phyloP scores from a whole-genome alignment of 2,888 invertebrate species.

The Pterostichus niger region DNA sequence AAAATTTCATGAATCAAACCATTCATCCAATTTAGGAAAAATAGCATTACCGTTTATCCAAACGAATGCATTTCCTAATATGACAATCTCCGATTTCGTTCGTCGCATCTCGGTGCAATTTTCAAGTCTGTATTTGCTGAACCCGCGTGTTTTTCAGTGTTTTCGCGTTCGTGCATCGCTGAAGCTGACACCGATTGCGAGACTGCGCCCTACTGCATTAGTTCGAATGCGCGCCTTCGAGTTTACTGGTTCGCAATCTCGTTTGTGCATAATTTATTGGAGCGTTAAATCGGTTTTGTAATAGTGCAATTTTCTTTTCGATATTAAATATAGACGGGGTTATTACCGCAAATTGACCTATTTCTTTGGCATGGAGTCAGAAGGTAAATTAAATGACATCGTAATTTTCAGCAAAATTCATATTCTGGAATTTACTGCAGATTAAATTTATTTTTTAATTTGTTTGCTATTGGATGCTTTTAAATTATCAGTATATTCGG shows the following conservation, averaged over 20 bases:
- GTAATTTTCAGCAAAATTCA: background rate
- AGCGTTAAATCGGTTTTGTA: conserved; percentile 58
- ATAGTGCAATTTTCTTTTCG: conserved; percentile 60
- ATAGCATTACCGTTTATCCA: conserved; percentile 6
- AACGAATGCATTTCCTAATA: conserved; percentile 1
- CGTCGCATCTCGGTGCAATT: conserved; percentile 1
- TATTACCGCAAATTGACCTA: conserved; percentile 61
- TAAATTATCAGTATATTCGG: too few relatives aligned
- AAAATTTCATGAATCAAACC: too few relatives aligned
- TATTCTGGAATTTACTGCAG: background rate
- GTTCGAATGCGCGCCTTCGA: conserved; percentile 23
- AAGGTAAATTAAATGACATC: conserved; percentile 18
- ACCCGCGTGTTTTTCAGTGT: conserved; percentile 12
- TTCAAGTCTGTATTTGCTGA: conserved; percentile 4
- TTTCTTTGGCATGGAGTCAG: conserved; percentile 17
- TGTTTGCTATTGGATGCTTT: too few relatives aligned
- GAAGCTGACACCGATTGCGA: background rate
- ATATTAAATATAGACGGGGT: conserved; percentile 60
- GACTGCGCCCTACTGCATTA: background rate
- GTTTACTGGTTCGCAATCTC: conserved; percentile 39
- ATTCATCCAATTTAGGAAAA: background rate
- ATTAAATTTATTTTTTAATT: too few relatives aligned
- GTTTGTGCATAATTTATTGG: conserved; percentile 57
- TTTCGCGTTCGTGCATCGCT: background rate
- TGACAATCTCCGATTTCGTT: background rate